A percentile compares a stretch with the other conserved stretches of the same genome.
Evolutionary conservation across 2,113 vertebrate genomes (phyloP).

Genomic region (Actenoides hombroni): DNA sequence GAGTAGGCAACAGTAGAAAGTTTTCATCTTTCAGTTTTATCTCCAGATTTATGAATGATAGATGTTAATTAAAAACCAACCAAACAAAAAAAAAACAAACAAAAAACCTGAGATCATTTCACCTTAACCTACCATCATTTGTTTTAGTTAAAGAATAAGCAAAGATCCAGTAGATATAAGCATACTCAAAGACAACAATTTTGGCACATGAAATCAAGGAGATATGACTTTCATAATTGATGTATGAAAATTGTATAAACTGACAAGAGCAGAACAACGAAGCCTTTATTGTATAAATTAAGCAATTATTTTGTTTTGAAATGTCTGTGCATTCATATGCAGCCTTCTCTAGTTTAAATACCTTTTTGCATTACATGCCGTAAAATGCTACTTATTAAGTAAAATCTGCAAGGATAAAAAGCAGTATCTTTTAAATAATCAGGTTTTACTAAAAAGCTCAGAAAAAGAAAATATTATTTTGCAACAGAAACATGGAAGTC

Average conservation of each 20-base stretch:
- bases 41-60: not conserved
- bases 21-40: not conserved
- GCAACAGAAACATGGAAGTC: slow-evolving; percentile 58
- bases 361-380: not conserved
- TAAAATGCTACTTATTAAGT: not conserved
- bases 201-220: not conserved
- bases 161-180: not conserved
- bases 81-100: too few relatives aligned
- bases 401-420: not conserved
- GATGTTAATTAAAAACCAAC: not conserved
- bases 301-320: not conserved
- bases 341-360: not conserved
- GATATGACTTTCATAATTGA: not conserved
- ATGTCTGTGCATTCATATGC: not conserved
- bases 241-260: not conserved
- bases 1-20: not conserved
- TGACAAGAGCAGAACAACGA: not conserved
- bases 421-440: not conserved
- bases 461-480: slow-evolving; percentile 62
- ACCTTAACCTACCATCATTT: not conserved
- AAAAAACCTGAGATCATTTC: not conserved
- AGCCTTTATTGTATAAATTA: not conserved
- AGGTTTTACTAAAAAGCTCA: slow-evolving; percentile 53
- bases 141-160: not conserved
- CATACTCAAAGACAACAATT: not conserved